These are phyloP conservation scores for Macrobrachium rosenbergii DNA, from an alignment of 1,140 invertebrate genomes.

Conservation along the genomic window DNA sequence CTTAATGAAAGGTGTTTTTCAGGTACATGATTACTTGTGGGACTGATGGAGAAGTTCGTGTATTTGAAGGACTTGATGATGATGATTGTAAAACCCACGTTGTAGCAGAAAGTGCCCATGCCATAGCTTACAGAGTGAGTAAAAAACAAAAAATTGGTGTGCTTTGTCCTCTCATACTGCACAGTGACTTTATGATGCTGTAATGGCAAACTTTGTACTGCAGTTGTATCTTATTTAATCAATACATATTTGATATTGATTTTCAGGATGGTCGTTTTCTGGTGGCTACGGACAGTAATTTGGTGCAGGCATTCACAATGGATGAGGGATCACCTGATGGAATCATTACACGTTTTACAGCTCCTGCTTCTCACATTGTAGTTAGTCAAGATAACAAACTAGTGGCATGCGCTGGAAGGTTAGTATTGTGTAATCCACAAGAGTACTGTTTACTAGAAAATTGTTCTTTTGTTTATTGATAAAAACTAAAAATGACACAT, in stretches of 20 bases:
- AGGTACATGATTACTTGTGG: conserved; percentile 79
- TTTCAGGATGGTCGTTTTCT: conserved; percentile 80
- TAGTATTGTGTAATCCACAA: not conserved
- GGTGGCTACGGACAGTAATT: conserved; percentile 88
- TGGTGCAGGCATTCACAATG: conserved; percentile 85
- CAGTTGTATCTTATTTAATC: not conserved
- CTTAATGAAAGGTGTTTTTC: not conserved
- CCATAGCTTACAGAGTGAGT: conserved; percentile 74
- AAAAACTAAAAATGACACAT: too few relatives aligned
- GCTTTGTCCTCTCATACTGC: not conserved
- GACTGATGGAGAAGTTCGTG: conserved; percentile 89
- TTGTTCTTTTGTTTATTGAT: too few relatives aligned
- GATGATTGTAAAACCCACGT: conserved; percentile 89
- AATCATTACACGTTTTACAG: conserved; percentile 87
- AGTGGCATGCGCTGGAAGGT: conserved; percentile 74
- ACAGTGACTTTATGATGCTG: not conserved
- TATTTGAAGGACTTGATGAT: conserved; percentile 86
- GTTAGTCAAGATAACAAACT: conserved; percentile 74
- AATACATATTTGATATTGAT: too few relatives aligned
- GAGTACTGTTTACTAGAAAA: too few relatives aligned
- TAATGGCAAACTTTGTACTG: not conserved
- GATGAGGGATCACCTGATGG: conserved; percentile 87
- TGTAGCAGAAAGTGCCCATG: conserved; percentile 84
- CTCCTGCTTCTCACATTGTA: conserved; percentile 84
- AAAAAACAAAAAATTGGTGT: not conserved